These are phyloP conservation scores for Gouania willdenowi DNA, from an alignment of 2,797 vertebrate species.

Conservation along the genomic window DNA sequence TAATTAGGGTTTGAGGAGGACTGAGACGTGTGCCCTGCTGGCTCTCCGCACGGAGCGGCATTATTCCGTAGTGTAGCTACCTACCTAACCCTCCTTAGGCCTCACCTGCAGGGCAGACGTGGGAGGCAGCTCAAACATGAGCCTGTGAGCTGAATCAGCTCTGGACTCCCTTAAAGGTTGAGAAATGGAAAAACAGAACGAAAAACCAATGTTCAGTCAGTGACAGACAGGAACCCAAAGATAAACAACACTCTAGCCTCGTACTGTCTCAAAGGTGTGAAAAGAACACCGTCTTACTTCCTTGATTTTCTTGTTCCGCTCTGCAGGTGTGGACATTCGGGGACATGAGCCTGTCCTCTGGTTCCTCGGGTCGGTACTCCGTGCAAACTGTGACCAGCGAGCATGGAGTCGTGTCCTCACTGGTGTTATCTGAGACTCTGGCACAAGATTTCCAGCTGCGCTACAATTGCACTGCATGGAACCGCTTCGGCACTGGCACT, in stretches of 20 bases:
- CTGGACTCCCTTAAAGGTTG: constrained; percentile 36
- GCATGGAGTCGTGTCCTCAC: constrained; percentile 78
- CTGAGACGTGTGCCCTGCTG: constrained; percentile 58
- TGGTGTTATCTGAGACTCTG: constrained; percentile 82
- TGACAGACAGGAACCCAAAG: constrained; percentile 27
- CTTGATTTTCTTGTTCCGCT: constrained; percentile 3
- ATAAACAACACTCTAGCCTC: constrained; percentile 21
- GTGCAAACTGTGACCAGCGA: constrained; percentile 83
- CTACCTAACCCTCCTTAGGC: constrained; percentile 54
- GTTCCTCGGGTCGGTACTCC: constrained; percentile 81
- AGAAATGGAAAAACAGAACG: constrained; percentile 26
- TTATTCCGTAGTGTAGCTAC: constrained; percentile 43
- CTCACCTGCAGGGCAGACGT: constrained; percentile 63
- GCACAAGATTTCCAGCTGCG: constrained; percentile 78
- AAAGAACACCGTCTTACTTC: constrained; percentile 13
- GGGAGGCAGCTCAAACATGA: constrained; percentile 66
- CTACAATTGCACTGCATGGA: constrained; percentile 74
- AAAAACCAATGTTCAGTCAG: constrained; percentile 19
- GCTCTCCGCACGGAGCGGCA: constrained; percentile 38
- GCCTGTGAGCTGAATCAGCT: constrained; percentile 45
- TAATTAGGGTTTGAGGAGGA: constrained; percentile 75
- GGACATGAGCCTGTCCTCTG: constrained; percentile 78
- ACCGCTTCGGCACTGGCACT: constrained; percentile 68
- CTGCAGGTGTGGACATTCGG: constrained; percentile 87
- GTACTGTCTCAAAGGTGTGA: constrained; percentile 3